A percentile compares a stretch with the other conserved stretches of the same genome.
Conservation (phyloP, 2,113 vertebrate species). For the Bubo bubo region DNA sequence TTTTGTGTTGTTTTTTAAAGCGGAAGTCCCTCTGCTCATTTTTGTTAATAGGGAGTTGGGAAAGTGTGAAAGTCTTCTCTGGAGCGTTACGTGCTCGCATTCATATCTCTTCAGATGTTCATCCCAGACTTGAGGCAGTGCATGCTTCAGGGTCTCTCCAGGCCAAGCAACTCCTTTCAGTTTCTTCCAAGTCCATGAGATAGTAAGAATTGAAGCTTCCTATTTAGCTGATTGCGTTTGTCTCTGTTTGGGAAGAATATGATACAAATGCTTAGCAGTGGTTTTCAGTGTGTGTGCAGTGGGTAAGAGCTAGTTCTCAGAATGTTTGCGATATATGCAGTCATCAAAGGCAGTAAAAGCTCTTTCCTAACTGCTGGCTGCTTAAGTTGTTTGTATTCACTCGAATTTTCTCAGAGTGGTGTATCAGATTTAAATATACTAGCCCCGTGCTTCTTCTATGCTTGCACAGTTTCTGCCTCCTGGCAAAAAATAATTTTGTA, state of each 20-base stretch:
- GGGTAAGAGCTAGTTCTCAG: neutral
- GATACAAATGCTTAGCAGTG: neutral
- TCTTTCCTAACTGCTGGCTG: neutral
- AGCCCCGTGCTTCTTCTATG: fast-evolving
- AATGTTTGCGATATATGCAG: neutral
- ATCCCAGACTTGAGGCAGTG: too few relatives aligned
- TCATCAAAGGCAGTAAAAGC: neutral
- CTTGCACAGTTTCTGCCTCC: neutral
- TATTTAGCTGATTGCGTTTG: fast-evolving
- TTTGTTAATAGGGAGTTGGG: neutral
- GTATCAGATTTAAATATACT: neutral
- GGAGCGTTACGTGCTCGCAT: fast-evolving
- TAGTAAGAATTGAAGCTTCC: neutral
- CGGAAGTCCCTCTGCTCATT: fast-evolving
- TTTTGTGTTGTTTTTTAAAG: too few relatives aligned
- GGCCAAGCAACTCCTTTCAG: neutral
- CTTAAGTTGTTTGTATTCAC: neutral
- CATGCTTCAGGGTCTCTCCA: fast-evolving
- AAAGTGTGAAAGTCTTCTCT: neutral
- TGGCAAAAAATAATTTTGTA: neutral
- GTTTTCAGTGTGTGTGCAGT: neutral
- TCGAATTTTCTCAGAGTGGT: fast-evolving
- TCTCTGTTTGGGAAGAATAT: neutral
- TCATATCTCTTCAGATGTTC: fast-evolving
- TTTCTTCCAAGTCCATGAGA: neutral